A percentile compares a stretch with the other conserved stretches of the same genome.
These are phyloP conservation scores for Syrmaticus mikado DNA, from an alignment of 2,113 vertebrate species.

Conservation along the genomic window DNA sequence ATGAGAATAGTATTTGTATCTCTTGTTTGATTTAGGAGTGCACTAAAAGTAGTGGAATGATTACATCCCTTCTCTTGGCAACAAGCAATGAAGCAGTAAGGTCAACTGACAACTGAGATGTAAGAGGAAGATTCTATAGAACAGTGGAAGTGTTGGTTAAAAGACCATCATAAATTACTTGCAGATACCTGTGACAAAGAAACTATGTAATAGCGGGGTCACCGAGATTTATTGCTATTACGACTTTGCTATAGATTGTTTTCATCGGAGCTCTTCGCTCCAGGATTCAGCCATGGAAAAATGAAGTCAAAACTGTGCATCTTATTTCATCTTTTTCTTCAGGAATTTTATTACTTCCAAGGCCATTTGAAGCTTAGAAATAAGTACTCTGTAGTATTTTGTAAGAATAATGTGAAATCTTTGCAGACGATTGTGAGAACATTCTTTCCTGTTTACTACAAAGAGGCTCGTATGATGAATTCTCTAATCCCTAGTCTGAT, in stretches of 20 bases:
- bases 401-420: neutral
- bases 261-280: neutral
- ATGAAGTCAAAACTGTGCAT: neutral
- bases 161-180: neutral
- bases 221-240: neutral
- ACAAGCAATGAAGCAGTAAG: neutral
- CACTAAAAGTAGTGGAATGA: neutral
- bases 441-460: neutral
- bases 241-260: neutral
- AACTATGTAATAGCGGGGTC: neutral
- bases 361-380: neutral
- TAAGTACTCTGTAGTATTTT: neutral
- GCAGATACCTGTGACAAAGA: neutral
- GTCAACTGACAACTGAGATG: neutral
- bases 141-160: neutral
- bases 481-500: neutral
- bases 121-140: neutral
- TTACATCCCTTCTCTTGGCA: neutral
- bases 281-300: neutral
- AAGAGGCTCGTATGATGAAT: neutral
- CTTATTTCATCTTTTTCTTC: neutral
- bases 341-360: neutral
- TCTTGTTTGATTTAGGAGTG: neutral
- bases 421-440: neutral
- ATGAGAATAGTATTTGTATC: neutral